A percentile compares a stretch with the other conserved stretches of the same genome.
phyloP scores from a whole-genome alignment of 1,140 invertebrate genomes.

The Protaetia brevitarsis region DNA sequence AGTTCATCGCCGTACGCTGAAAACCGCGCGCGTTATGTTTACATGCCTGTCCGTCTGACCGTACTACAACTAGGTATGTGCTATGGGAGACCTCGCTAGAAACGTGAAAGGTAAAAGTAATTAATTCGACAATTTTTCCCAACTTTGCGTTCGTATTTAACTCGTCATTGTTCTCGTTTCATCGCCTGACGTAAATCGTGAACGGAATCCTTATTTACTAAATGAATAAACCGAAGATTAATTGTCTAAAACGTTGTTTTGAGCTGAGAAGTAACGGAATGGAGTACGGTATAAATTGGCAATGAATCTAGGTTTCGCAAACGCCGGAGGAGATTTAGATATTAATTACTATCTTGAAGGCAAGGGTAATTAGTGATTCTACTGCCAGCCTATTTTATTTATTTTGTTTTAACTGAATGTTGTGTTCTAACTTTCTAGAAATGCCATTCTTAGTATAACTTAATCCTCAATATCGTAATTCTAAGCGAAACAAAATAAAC shows the following conservation, averaged over 20 bases:
- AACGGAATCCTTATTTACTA: slow-evolving; percentile 6
- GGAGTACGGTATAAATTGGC: no score
- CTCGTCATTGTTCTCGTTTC: slow-evolving; percentile 15
- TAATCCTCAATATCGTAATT: no score
- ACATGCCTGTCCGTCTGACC: not conserved
- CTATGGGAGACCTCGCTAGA: not conserved
- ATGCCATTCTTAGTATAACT: no score
- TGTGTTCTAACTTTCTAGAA: no score
- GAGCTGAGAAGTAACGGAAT: not conserved
- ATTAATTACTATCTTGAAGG: no score
- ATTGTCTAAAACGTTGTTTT: slow-evolving; percentile 4
- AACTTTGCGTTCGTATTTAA: not conserved
- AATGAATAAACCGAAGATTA: slow-evolving; percentile 9
- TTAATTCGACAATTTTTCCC: slow-evolving; percentile 16
- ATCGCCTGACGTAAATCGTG: slow-evolving; percentile 11
- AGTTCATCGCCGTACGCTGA: not conserved
- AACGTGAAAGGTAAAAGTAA: slow-evolving; percentile 23
- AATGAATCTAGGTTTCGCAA: not conserved
- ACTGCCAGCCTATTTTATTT: no score
- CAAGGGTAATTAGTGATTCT: no score
- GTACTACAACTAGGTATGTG: not conserved
- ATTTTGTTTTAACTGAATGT: no score
- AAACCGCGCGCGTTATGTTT: not conserved
- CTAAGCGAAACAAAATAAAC: no score
- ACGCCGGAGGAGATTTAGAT: no score